A percentile compares a stretch with the other conserved stretches of the same genome.
phyloP scores from a whole-genome alignment of 2,113 vertebrate genomes.

The Ceyx melanurus region DNA sequence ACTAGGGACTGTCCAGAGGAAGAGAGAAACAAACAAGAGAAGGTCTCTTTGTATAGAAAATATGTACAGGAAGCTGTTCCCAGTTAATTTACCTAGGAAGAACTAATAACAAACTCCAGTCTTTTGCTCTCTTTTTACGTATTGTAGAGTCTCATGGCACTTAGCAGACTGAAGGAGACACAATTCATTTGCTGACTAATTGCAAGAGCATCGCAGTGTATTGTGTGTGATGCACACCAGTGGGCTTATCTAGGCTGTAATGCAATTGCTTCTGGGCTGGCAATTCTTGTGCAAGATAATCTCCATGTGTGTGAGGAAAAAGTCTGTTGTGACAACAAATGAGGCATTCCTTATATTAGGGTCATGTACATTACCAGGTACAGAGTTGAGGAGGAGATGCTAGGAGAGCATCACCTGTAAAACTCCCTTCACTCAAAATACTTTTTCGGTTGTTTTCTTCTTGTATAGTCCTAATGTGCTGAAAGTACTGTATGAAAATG shows the following conservation, averaged over 20 bases:
- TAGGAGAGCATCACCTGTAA: not conserved
- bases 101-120: constrained; percentile 14
- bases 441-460: not conserved
- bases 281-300: not conserved
- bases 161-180: not conserved
- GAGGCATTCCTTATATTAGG: not conserved
- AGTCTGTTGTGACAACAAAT: not conserved
- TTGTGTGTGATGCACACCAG: not conserved
- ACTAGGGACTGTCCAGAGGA: constrained; percentile 42
- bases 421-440: not conserved
- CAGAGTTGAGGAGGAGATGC: not conserved
- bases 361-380: not conserved
- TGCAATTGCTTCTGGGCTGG: not conserved
- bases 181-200: not conserved
- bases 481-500: not conserved
- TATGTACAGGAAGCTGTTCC: constrained; percentile 35
- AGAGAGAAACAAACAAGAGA: constrained; percentile 59
- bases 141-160: not conserved
- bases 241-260: not conserved
- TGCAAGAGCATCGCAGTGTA: not conserved
- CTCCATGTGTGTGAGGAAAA: not conserved
- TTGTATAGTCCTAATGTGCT: not conserved
- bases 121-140: not conserved
- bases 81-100: constrained; percentile 37
- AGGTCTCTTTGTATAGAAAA: constrained; percentile 59